These are phyloP conservation scores for Pluvianellus socialis DNA, from an alignment of 2,113 vertebrate species.

Conservation along the genomic window DNA sequence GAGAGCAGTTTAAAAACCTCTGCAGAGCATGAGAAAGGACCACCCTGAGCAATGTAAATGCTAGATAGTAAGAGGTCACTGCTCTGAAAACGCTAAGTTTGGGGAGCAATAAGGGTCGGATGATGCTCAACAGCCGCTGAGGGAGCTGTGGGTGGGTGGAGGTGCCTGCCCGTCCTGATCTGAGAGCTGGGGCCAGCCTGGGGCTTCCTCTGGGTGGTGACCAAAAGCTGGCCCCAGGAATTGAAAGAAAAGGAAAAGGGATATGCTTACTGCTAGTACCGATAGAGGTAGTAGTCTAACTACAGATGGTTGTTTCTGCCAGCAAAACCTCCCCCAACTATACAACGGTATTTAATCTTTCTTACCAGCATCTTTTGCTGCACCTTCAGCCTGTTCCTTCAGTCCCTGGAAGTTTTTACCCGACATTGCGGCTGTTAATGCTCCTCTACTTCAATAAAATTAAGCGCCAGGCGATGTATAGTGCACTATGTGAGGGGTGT, in stretches of 20 bases:
- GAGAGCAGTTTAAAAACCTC: not conserved
- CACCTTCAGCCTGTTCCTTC: slow-evolving; percentile 46
- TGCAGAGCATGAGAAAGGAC: not conserved
- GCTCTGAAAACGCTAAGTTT: not conserved
- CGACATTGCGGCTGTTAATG: not conserved
- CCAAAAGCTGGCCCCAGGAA: not conserved
- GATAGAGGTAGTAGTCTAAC: rapidly evolving
- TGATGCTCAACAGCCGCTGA: not conserved
- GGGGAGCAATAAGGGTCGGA: too few species aligned
- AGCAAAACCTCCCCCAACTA: not conserved
- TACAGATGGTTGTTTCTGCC: not conserved
- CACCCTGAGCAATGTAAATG: not conserved
- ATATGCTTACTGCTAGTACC: not conserved
- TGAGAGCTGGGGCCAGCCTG: not conserved
- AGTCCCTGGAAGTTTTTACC: slow-evolving; percentile 35
- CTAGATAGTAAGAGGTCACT: not conserved
- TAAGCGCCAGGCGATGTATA: not conserved
- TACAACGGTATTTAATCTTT: not conserved
- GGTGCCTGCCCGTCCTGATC: rapidly evolving
- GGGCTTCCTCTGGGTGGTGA: not conserved
- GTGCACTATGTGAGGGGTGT: not conserved
- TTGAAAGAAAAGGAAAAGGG: not conserved
- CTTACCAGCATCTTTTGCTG: slow-evolving; percentile 61
- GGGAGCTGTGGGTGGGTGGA: not conserved
- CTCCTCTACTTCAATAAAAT: not conserved